phyloP scores from a whole-genome alignment of 2,888 invertebrate genomes.

The Selenia dentaria region DNA sequence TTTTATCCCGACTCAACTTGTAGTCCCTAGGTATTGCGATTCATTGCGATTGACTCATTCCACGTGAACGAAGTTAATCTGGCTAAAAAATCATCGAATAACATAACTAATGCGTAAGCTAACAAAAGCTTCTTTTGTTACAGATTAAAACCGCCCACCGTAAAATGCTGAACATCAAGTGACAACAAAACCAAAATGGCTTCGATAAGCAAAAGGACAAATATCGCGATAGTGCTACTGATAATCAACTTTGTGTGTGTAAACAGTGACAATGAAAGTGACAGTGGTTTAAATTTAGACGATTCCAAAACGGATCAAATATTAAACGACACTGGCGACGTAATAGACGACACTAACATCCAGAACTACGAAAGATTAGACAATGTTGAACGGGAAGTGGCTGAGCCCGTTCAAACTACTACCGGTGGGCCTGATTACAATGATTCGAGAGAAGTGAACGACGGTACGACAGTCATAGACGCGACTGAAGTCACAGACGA shows the following conservation, averaged over 20 bases:
- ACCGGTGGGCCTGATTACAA: conserved; percentile 4
- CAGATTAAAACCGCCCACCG: conserved; percentile 19
- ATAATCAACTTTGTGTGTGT: conserved; percentile 18
- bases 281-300: conserved; percentile 26
- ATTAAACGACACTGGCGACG: conserved; percentile 23
- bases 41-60: too few species aligned
- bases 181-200: conserved; percentile 33
- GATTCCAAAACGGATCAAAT: conserved; percentile 28
- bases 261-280: conserved; percentile 29
- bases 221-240: conserved; percentile 28
- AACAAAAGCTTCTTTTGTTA: conserved; percentile 10
- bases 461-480: conserved; percentile 6
- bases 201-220: conserved; percentile 21
- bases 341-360: conserved; percentile 30
- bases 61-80: too few species aligned
- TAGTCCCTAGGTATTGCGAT: too few species aligned
- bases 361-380: conserved; percentile 27
- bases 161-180: conserved; percentile 15
- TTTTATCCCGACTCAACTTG: too few species aligned
- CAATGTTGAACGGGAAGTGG: conserved; percentile 12
- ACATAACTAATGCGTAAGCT: too few species aligned
- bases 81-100: too few species aligned
- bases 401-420: conserved; percentile 11
- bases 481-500: conserved; percentile 16
- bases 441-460: conserved; percentile 10